phyloP scores from a whole-genome alignment of 2,888 invertebrate species.

The Psococerastis gibbosa region DNA sequence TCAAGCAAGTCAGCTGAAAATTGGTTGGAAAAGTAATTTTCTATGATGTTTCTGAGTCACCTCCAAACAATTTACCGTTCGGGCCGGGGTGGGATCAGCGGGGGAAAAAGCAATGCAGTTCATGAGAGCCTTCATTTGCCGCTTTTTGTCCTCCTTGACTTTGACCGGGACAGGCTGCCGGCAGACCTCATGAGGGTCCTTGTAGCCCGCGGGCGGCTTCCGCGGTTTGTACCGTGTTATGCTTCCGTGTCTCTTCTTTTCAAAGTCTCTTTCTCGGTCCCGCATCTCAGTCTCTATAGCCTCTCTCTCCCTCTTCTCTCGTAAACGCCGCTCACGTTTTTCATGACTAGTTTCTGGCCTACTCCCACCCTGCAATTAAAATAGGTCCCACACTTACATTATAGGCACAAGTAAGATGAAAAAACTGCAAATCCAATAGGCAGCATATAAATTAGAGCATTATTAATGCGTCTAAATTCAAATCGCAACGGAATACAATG shows the following conservation, averaged over 20 bases:
- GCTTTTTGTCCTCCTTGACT: conserved; percentile 2
- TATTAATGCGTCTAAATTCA: too few relatives aligned
- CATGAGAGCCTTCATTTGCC: conserved; percentile 3
- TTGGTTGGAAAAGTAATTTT: too few relatives aligned
- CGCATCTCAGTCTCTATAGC: conserved; percentile 1
- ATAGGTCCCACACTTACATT: too few relatives aligned
- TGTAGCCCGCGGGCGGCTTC: conserved; percentile 7
- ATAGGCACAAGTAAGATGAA: too few relatives aligned
- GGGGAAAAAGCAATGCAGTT: conserved; percentile 6
- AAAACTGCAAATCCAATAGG: too few relatives aligned
- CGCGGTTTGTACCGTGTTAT: conserved; percentile 5
- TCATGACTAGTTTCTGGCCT: neutral
- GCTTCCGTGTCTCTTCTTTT: neutral
- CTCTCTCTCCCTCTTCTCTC: conserved; percentile 6
- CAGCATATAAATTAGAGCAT: too few relatives aligned
- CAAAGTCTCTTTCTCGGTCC: conserved; percentile 1
- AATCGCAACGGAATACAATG: too few relatives aligned
- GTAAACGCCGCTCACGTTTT: neutral
- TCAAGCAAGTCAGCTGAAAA: too few relatives aligned
- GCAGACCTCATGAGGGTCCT: conserved; percentile 7
- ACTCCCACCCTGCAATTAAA: too few relatives aligned
- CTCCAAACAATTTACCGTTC: conserved; percentile 4
- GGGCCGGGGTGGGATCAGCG: neutral
- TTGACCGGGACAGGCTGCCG: conserved; percentile 2
- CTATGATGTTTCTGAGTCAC: too few relatives aligned